Evolutionary conservation across 2,888 invertebrate genomes (phyloP).

Genomic region (Rhodophaea formosa): DNA sequence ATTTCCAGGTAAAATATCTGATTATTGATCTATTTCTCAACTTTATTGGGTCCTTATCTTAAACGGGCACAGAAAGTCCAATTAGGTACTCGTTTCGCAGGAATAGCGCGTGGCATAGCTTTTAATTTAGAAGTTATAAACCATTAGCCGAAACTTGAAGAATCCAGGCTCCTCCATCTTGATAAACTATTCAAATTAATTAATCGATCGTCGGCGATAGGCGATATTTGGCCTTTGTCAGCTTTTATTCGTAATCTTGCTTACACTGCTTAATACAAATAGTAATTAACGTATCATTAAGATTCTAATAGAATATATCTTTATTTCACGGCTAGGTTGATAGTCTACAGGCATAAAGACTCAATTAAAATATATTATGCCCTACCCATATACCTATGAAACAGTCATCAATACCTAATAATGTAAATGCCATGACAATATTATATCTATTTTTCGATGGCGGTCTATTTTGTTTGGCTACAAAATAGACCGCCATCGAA

Average conservation of each 20-base stretch:
- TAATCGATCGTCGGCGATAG: conserved; percentile 8
- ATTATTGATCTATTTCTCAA: neutral
- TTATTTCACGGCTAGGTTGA: neutral
- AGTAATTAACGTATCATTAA: no score
- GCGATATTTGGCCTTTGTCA: neutral
- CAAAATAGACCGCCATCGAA: no score
- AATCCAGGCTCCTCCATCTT: conserved; percentile 11
- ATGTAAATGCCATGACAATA: no score
- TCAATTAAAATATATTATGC: no score
- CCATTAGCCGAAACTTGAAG: conserved; percentile 22
- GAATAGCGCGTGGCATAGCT: conserved; percentile 11
- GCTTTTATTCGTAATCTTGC: no score
- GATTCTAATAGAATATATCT: no score
- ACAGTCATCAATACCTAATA: no score
- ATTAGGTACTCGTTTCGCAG: neutral
- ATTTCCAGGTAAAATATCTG: neutral
- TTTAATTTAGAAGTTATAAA: conserved; percentile 25
- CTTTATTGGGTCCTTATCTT: neutral
- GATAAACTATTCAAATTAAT: conserved; percentile 18
- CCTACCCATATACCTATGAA: neutral
- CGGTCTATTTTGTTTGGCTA: no score
- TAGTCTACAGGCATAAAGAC: no score
- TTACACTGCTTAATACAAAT: no score
- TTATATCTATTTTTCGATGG: no score
- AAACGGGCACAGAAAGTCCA: neutral